These are phyloP conservation scores for Bombylius major DNA, from an alignment of 2,888 invertebrate species.

Conservation along the genomic window DNA sequence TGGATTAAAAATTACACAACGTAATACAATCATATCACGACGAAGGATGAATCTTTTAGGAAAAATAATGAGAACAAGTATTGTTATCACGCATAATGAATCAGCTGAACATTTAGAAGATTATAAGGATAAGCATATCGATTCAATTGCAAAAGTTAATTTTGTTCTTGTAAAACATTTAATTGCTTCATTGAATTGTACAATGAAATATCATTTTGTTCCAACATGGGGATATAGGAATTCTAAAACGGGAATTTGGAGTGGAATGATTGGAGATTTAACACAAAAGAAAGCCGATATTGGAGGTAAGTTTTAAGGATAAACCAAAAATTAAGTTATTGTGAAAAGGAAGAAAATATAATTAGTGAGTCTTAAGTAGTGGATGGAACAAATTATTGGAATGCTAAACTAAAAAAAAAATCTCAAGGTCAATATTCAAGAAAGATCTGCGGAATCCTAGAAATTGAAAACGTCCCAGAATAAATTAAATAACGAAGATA, in stretches of 20 bases:
- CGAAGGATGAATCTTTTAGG: constrained; percentile 24
- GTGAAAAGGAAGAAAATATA: too few relatives aligned
- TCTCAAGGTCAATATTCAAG: too few relatives aligned
- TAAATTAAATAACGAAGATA: too few relatives aligned
- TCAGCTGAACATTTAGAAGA: constrained; percentile 37
- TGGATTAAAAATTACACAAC: too few relatives aligned
- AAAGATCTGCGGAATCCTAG: too few relatives aligned
- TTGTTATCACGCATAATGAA: constrained; percentile 31
- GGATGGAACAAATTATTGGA: too few relatives aligned
- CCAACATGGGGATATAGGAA: constrained; percentile 48
- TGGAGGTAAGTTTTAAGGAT: constrained; percentile 26
- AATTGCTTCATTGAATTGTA: constrained; percentile 44
- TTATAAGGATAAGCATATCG: constrained; percentile 37
- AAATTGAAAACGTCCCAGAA: too few relatives aligned
- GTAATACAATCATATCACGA: constrained; percentile 9
- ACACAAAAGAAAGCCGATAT: constrained; percentile 44
- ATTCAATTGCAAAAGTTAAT: constrained; percentile 52
- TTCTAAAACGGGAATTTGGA: constrained; percentile 37
- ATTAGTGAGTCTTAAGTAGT: too few relatives aligned
- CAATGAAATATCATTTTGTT: constrained; percentile 39
- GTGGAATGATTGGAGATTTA: constrained; percentile 50
- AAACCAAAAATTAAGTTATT: too few relatives aligned
- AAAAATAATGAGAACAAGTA: constrained; percentile 20
- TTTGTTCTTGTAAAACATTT: constrained; percentile 45
- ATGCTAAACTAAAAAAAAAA: too few relatives aligned